Evolutionary conservation across 2,888 invertebrate species (phyloP).

Genomic region (Graphium colonna): DNA sequence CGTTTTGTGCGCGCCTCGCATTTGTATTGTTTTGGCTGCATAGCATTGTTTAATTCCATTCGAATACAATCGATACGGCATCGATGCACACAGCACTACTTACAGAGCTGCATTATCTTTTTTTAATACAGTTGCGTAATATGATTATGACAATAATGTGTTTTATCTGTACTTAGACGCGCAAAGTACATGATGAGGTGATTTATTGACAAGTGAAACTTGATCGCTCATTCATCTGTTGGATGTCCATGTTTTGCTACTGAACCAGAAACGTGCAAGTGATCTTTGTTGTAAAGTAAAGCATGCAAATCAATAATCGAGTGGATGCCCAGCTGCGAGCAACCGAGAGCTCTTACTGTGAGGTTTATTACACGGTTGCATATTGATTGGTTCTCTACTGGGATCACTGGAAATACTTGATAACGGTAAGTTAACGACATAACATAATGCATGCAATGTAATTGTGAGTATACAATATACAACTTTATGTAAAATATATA

Average conservation of each 20-base stretch:
- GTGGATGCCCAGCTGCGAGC: constrained; percentile 57
- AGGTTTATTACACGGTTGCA: constrained; percentile 63
- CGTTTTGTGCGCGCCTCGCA: constrained; percentile 76
- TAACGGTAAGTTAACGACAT: constrained; percentile 52
- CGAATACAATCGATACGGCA: constrained; percentile 66
- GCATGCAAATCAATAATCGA: constrained; percentile 71
- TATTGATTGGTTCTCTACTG: constrained; percentile 67
- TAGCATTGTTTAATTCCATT: constrained; percentile 68
- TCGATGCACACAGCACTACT: constrained; percentile 50
- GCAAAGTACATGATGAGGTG: constrained; percentile 43
- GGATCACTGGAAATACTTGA: constrained; percentile 54
- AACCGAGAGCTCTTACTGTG: constrained; percentile 55
- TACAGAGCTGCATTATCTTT: constrained; percentile 41
- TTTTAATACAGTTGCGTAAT: constrained; percentile 38
- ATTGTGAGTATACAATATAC: neutral
- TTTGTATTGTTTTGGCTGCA: constrained; percentile 67
- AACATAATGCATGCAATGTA: neutral
- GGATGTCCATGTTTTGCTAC: constrained; percentile 60
- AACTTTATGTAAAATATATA: neutral
- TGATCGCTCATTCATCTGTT: constrained; percentile 57
- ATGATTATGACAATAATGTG: constrained; percentile 46
- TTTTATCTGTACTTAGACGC: constrained; percentile 38
- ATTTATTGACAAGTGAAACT: constrained; percentile 76
- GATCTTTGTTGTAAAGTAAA: constrained; percentile 58
- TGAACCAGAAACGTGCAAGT: constrained; percentile 59